A percentile compares a stretch with the other conserved stretches of the same genome.
phyloP scores from a whole-genome alignment of 2,888 invertebrate genomes.

The Theretra japonica region DNA sequence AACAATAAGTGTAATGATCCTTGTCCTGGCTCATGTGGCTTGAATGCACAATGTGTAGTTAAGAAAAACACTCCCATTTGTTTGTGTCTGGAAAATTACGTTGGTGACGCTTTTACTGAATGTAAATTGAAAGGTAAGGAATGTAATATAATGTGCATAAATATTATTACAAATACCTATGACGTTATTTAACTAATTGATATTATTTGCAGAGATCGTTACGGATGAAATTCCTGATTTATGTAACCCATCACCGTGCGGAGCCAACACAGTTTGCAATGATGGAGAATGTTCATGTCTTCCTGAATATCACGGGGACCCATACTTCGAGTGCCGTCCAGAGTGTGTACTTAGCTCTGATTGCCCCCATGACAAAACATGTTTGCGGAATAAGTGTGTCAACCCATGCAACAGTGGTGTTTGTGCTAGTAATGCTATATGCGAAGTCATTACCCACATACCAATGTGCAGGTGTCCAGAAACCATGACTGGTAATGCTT shows the following conservation, averaged over 20 bases:
- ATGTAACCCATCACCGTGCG: slow-evolving; percentile 88
- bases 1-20: slow-evolving; percentile 91
- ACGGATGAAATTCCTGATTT: slow-evolving; percentile 73
- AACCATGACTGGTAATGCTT: slow-evolving; percentile 88
- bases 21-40: slow-evolving; percentile 91
- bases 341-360: slow-evolving; percentile 89
- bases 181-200: too few species aligned
- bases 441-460: slow-evolving; percentile 89
- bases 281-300: slow-evolving; percentile 86
- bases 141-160: slow-evolving; percentile 15
- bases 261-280: slow-evolving; percentile 85
- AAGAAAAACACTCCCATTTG: slow-evolving; percentile 91
- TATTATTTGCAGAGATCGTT: slow-evolving; percentile 55
- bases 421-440: slow-evolving; percentile 89
- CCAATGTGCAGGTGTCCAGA: slow-evolving; percentile 89
- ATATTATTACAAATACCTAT: too few species aligned
- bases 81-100: slow-evolving; percentile 87
- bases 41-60: slow-evolving; percentile 86
- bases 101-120: slow-evolving; percentile 89
- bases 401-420: slow-evolving; percentile 88
- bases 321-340: slow-evolving; percentile 88
- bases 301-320: slow-evolving; percentile 87
- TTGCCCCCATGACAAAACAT: slow-evolving; percentile 87
- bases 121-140: slow-evolving; percentile 83
- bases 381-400: slow-evolving; percentile 87